These are phyloP conservation scores for Eristalis tenax DNA, from an alignment of 2,888 invertebrate species.

Conservation along the genomic window DNA sequence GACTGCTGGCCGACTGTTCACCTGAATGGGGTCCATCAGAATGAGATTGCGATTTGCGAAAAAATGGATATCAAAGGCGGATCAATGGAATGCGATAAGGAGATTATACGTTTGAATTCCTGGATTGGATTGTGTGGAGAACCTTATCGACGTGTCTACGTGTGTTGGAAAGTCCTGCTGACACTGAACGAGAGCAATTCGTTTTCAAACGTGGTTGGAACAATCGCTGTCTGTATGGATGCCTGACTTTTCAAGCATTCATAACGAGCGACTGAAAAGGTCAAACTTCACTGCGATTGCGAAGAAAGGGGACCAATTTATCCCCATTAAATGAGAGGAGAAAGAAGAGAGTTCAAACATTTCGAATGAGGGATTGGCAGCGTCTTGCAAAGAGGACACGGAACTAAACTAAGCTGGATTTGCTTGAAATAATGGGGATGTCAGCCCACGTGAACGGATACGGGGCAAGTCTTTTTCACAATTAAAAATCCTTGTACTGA, in stretches of 20 bases:
- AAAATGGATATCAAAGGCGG: not conserved
- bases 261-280: not conserved
- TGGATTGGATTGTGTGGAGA: not conserved
- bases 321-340: not conserved
- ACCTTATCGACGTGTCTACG: not conserved
- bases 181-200: not conserved
- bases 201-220: not conserved
- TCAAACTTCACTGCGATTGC: not conserved
- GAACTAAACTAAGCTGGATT: not conserved
- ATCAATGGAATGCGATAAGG: not conserved
- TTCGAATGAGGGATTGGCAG: not conserved
- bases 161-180: not conserved
- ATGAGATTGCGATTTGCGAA: not conserved
- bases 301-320: not conserved
- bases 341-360: not conserved
- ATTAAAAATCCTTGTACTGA: no score
- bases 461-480: no score
- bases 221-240: not conserved
- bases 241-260: not conserved
- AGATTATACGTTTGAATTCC: not conserved
- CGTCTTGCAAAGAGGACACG: not conserved
- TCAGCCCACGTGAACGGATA: no score
- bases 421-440: not conserved
- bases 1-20: not conserved
- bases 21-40: not conserved